Conservation (phyloP, 2,113 vertebrate genomes). For the Lonchura striata region DNA sequence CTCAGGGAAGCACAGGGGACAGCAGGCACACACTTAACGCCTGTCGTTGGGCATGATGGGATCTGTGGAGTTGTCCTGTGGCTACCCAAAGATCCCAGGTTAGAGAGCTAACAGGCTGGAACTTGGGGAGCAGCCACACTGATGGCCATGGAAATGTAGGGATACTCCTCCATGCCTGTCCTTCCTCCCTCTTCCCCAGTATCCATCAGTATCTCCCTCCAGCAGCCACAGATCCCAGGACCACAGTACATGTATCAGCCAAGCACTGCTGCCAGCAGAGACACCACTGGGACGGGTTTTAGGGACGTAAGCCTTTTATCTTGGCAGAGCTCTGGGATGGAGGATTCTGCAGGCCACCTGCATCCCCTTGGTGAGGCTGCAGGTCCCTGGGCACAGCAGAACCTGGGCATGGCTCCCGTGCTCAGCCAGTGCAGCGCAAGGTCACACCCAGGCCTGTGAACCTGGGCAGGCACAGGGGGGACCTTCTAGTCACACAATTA, state of each 20-base stretch:
- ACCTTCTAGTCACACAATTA: constrained; percentile 75
- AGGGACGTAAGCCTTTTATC: neutral
- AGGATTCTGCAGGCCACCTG: neutral
- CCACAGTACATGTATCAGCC: neutral
- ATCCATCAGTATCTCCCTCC: neutral
- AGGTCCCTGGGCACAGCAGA: neutral
- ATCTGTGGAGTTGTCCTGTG: neutral
- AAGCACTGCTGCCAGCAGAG: neutral
- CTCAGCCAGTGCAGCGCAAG: neutral
- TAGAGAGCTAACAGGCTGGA: neutral
- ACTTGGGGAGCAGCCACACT: neutral
- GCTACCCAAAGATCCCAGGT: neutral
- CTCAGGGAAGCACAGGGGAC: neutral
- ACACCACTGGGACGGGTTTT: neutral
- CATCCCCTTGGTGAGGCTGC: neutral
- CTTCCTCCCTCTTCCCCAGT: neutral
- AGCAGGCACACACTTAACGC: neutral
- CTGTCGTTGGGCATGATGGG: neutral
- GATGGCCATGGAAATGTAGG: neutral
- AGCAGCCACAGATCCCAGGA: neutral
- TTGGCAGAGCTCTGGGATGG: neutral
- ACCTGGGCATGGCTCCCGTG: neutral
- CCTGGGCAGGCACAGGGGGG: constrained; percentile 57
- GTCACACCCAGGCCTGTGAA: constrained; percentile 74
- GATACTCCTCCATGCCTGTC: neutral